Evolutionary conservation across 2,113 vertebrate species (phyloP).

Genomic region (Neoarius graeffei): DNA sequence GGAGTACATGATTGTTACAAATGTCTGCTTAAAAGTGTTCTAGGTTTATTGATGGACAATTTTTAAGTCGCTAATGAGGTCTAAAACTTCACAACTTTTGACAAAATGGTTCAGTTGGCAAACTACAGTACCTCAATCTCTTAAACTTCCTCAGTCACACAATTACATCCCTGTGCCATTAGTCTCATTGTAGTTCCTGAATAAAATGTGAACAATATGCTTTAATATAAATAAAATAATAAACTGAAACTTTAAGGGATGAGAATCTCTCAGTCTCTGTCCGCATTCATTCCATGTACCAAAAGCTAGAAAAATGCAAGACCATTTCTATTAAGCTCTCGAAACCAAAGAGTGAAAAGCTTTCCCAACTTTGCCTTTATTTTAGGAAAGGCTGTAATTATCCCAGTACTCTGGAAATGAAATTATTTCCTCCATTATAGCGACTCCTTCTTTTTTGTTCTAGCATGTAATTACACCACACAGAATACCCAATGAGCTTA

Average conservation of each 20-base stretch:
- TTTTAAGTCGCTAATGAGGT: not conserved
- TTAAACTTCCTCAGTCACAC: not conserved
- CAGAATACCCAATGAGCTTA: not conserved
- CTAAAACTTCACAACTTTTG: not conserved
- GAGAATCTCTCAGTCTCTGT: not conserved
- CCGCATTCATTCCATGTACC: not conserved
- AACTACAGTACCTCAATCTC: not conserved
- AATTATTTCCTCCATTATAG: not conserved
- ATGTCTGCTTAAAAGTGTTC: not conserved
- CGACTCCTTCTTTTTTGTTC: slow-evolving; percentile 28
- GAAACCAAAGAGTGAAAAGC: not conserved
- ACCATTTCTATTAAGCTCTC: not conserved
- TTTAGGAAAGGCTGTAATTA: not conserved
- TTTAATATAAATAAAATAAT: not conserved
- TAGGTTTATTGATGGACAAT: not conserved
- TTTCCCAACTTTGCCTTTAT: not conserved
- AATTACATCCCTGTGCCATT: not conserved
- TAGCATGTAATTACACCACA: slow-evolving; percentile 40
- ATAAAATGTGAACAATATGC: not conserved
- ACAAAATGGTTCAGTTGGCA: not conserved
- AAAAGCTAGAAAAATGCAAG: not conserved
- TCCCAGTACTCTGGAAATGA: not conserved
- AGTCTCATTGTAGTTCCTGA: not conserved
- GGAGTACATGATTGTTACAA: not conserved
- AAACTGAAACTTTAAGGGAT: not conserved